Evolutionary conservation across 37 sponge, comb jelly and placozoan genomes (phyloP).

Genomic region (Beroe ovata): DNA sequence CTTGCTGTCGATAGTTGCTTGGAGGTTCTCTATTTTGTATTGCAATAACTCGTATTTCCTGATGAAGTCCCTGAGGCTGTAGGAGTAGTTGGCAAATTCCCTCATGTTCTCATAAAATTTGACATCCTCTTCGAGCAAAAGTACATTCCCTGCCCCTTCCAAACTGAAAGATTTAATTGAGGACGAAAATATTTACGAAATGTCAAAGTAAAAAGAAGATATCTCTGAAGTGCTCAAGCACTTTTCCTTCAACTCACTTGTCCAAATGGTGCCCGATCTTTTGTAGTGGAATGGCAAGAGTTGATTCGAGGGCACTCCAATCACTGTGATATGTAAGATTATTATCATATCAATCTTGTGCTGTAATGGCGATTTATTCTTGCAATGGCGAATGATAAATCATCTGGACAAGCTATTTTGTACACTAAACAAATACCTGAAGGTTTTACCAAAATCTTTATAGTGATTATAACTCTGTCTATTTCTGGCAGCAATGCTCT

Average conservation of each 20-base stretch:
- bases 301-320: slow-evolving; percentile 18
- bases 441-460: slow-evolving; percentile 39
- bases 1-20: slow-evolving; percentile 31
- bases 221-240: too few relatives aligned
- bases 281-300: slow-evolving; percentile 8
- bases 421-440: too few relatives aligned
- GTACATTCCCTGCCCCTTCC: slow-evolving; percentile 57
- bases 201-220: too few relatives aligned
- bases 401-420: too few relatives aligned
- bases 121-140: slow-evolving; percentile 47
- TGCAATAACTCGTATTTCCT: slow-evolving; percentile 58
- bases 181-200: neutral
- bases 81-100: slow-evolving; percentile 39
- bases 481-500: slow-evolving; percentile 15
- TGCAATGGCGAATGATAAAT: too few relatives aligned
- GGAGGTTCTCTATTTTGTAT: slow-evolving; percentile 37
- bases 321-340: slow-evolving; percentile 27
- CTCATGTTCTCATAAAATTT: slow-evolving; percentile 63
- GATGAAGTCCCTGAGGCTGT: slow-evolving; percentile 40
- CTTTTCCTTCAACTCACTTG: too few relatives aligned
- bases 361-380: too few relatives aligned
- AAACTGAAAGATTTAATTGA: neutral
- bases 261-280: slow-evolving; percentile 61
- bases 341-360: neutral
- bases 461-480: slow-evolving; percentile 6